Base-by-base conservation (phyloP, 1,140 invertebrate species). In the Eulimnadia texana region DNA sequence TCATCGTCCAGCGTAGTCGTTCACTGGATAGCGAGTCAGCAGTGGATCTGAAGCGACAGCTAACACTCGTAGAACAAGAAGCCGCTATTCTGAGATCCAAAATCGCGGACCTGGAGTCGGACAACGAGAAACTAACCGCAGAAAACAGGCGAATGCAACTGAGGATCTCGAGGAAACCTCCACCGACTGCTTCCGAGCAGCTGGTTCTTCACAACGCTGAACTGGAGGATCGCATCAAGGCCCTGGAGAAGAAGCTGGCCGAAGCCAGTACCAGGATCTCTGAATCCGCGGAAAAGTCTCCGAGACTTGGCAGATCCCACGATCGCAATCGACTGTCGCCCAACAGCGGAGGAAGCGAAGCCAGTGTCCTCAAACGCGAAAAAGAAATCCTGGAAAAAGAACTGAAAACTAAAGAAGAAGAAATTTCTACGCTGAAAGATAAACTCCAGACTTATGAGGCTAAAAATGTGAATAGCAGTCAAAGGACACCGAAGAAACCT, bases 11-110 rank as follows among this genome's bases (percentile, higher is more conserved):
- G 9, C 62, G 71, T 16, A 70, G 68, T 42, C 33, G 69, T 50
- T 71, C 67, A 13, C 58, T 68, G 20, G 68, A 69, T 50, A 64
- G 58, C n/a, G 68, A 70, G 28, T 51, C 25, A 1, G n/a, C 49
- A 0, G 3, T 29, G 79, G 81, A 72, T 75, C 77, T 22, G 82
- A 82, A 70, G 70, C 72, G 82, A 50, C 84, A 88, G 72, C 71
- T 89, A 22, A 82, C 85, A 73, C 73, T 84, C 1, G 78, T 85
- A 42, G 83, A 86, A 70, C 82, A 85, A 74, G 85, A 88, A 73
- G 82, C 82, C 20, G 72, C 68, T 42, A 78, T 84, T 27, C 69
- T 86, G 56, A 74, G 82, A 64, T 73, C 77, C 25, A 85, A 82
- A 71, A 77, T 79, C 51, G 77, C 80, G 66, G 77, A 72, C 22